Conservation (phyloP, 2,888 invertebrate species). For the Lapara coniferarum region DNA sequence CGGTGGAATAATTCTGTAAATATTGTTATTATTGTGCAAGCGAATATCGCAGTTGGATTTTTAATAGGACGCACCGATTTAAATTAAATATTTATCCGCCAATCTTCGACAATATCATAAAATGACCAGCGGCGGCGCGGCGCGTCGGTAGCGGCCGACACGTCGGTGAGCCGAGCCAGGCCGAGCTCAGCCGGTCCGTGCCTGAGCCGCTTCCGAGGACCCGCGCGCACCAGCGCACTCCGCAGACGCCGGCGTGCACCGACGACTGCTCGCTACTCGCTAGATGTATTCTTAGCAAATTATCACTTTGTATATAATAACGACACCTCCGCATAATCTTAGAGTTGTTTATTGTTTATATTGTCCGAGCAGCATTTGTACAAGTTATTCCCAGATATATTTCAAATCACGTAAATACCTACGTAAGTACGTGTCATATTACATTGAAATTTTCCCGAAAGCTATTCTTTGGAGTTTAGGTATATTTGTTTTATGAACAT, state of each 20-base stretch:
- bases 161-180: too few species aligned
- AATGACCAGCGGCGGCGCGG: background rate
- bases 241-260: background rate
- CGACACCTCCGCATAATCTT: slow-evolving; percentile 2
- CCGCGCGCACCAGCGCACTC: background rate
- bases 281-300: background rate
- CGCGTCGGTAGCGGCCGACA: too few species aligned
- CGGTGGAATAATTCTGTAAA: background rate
- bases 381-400: background rate
- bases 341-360: background rate
- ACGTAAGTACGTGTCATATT: too few species aligned
- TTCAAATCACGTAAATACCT: background rate
- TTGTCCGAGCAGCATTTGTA: background rate
- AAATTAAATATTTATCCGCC: background rate
- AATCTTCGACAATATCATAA: background rate
- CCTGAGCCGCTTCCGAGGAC: background rate
- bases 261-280: background rate
- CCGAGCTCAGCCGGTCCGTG: too few species aligned
- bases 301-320: background rate
- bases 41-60: background rate
- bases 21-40: slow-evolving; percentile 4
- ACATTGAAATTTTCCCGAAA: too few species aligned
- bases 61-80: background rate
- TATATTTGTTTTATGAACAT: too few species aligned
- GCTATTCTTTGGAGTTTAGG: too few species aligned